Conservation (phyloP, 2,888 invertebrate genomes). For the Protodeltote pygarga region DNA sequence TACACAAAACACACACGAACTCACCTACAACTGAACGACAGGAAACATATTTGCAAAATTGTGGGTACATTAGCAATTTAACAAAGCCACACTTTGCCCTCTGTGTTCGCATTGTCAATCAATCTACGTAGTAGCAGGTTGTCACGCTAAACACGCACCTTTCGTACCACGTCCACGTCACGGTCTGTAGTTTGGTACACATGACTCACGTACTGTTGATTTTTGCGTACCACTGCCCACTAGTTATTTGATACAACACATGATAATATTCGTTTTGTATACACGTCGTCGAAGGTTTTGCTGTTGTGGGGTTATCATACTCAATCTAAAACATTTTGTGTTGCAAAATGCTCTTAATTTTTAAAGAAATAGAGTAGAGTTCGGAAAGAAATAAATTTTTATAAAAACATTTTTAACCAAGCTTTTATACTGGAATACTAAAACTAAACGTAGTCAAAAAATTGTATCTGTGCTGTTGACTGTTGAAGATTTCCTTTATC, state of each 20-base stretch:
- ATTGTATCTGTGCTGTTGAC: no score
- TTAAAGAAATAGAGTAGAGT: no score
- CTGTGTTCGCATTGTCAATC: constrained; percentile 70
- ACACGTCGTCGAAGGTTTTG: neutral
- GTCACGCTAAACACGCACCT: constrained; percentile 68
- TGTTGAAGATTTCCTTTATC: no score
- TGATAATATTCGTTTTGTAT: neutral
- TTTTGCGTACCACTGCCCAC: constrained; percentile 23
- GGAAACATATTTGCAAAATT: constrained; percentile 47
- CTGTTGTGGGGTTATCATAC: no score
- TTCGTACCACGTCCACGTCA: constrained; percentile 58
- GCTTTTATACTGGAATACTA: no score
- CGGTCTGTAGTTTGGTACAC: constrained; percentile 58
- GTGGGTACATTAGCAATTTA: constrained; percentile 51
- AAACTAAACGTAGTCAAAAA: no score
- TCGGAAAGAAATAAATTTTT: no score
- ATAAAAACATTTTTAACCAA: no score
- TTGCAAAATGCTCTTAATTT: no score
- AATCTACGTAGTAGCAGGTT: constrained; percentile 64
- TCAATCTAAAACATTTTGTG: no score
- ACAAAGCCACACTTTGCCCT: constrained; percentile 50
- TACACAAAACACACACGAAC: constrained; percentile 15
- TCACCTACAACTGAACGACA: constrained; percentile 40
- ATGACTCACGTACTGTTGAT: constrained; percentile 54
- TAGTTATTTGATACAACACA: neutral